Conservation (phyloP, 2,113 vertebrate species). For the Leucopsar rothschildi region DNA sequence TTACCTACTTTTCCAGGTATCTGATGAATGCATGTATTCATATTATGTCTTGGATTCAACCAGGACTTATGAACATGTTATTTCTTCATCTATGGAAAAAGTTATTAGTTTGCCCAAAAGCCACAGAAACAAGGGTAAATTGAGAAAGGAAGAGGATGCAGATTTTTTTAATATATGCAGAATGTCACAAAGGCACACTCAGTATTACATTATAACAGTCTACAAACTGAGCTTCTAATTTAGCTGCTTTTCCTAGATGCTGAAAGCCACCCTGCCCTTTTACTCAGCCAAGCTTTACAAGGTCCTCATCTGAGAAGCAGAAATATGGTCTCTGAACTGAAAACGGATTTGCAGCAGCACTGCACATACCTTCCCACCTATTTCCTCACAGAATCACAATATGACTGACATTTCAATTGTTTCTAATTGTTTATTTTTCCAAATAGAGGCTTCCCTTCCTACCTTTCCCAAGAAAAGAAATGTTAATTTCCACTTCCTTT, state of each 20-base stretch:
- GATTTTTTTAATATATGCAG: background rate
- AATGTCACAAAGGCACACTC: background rate
- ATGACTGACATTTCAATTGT: background rate
- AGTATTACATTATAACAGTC: background rate
- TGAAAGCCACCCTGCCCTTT: background rate
- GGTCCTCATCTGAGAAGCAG: background rate
- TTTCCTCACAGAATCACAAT: background rate
- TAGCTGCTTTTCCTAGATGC: background rate
- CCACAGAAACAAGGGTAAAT: background rate
- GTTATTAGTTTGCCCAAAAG: background rate
- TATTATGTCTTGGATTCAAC: background rate
- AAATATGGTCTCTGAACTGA: background rate
- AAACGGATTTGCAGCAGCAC: background rate
- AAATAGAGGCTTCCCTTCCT: background rate
- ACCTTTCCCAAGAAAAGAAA: background rate
- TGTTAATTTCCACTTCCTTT: background rate
- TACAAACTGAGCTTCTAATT: background rate
- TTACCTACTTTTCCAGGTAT: background rate
- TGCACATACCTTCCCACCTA: background rate
- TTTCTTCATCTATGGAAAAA: background rate
- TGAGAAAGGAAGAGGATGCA: background rate
- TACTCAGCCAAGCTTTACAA: background rate
- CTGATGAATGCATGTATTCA: background rate
- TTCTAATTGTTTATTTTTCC: background rate
- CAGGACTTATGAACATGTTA: background rate